Evolutionary conservation across 2,113 vertebrate species (phyloP).

Genomic region (Prunella fulvescens): DNA sequence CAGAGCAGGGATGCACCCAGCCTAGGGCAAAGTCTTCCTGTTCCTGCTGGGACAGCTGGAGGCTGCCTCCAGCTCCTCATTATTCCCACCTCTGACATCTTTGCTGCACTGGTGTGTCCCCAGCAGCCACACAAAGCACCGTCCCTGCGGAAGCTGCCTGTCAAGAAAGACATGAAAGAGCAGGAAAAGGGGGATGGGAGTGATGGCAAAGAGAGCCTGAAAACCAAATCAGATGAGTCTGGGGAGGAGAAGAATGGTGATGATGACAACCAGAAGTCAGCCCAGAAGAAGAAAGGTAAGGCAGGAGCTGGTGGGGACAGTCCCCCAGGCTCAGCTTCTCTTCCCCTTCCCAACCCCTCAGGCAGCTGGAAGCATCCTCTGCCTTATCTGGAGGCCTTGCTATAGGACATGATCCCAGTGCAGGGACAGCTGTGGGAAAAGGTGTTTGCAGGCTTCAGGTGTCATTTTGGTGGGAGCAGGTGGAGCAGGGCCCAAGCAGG

Average conservation of each 20-base stretch:
- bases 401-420: neutral
- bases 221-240: conserved; percentile 92
- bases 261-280: conserved; percentile 88
- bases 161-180: conserved; percentile 90
- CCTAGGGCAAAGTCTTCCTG: neutral
- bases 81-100: neutral
- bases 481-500: neutral
- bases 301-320: neutral
- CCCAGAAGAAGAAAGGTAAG: conserved; percentile 92
- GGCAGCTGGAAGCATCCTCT: neutral
- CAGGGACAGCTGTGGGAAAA: neutral
- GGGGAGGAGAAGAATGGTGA: conserved; percentile 96
- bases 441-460: neutral
- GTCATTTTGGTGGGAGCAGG: neutral
- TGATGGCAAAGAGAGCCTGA: conserved; percentile 90
- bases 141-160: conserved; percentile 76
- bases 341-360: accelerated
- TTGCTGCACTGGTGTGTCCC: neutral
- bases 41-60: neutral
- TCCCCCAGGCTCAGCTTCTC: neutral
- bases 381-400: neutral
- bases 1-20: neutral
- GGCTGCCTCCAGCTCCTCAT: neutral
- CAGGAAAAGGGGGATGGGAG: conserved; percentile 91
- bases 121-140: conserved; percentile 73